These are phyloP conservation scores for Pedicia rivosa DNA, from an alignment of 2,888 invertebrate genomes.

Conservation along the genomic window DNA sequence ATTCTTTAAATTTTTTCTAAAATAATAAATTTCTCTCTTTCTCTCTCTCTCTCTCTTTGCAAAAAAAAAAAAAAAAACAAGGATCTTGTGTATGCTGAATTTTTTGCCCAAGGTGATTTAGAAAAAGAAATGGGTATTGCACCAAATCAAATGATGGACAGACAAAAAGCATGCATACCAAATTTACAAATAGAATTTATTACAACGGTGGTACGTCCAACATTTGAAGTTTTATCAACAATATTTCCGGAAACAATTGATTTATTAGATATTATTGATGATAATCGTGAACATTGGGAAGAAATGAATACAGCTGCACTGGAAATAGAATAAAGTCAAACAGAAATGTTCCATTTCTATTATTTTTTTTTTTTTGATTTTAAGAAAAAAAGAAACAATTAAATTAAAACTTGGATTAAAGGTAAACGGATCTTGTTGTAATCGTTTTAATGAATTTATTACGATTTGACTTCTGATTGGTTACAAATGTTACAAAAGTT, in stretches of 20 bases:
- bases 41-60: no score
- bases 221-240: slow-evolving; percentile 12
- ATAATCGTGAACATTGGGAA: slow-evolving; percentile 12
- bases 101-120: slow-evolving; percentile 73
- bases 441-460: no score
- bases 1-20: no score
- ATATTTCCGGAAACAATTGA: slow-evolving; percentile 11
- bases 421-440: no score
- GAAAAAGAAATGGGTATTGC: slow-evolving; percentile 62
- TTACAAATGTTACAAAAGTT: no score
- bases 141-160: slow-evolving; percentile 64
- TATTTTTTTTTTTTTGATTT: no score
- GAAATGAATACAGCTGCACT: not conserved
- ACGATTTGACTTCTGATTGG: no score
- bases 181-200: slow-evolving; percentile 65
- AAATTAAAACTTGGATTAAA: no score
- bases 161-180: slow-evolving; percentile 66
- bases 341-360: no score
- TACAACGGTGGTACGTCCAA: slow-evolving; percentile 13
- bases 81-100: slow-evolving; percentile 65
- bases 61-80: no score
- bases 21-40: slow-evolving; percentile 10
- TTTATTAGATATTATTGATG: slow-evolving; percentile 11
- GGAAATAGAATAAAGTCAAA: not conserved
- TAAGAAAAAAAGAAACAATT: no score